Conservation (phyloP, 2,797 vertebrate species). For the Crenuchus spilurus region DNA sequence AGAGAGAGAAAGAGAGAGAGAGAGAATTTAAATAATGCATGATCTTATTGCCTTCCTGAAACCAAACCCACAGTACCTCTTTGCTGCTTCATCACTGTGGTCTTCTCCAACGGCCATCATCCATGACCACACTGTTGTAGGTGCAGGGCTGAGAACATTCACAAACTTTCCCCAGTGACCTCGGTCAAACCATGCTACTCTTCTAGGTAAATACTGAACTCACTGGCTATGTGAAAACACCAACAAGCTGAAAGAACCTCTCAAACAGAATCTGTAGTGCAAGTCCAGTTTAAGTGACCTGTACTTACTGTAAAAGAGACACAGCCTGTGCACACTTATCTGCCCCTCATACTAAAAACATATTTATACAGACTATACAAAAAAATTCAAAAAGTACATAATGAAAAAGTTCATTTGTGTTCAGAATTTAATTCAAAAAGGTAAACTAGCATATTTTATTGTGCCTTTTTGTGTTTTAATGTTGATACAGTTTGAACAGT, state of each 20-base stretch:
- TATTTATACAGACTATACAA: no score
- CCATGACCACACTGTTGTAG: slow-evolving; percentile 58
- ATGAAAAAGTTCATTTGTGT: no score
- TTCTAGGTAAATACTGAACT: slow-evolving; percentile 12
- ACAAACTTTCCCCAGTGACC: slow-evolving; percentile 35
- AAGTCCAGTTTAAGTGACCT: no score
- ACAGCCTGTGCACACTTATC: no score
- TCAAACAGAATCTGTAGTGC: background rate
- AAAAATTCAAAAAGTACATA: no score
- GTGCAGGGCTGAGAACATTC: slow-evolving; percentile 8
- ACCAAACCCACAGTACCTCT: slow-evolving; percentile 47
- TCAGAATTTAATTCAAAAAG: no score
- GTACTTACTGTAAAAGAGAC: no score
- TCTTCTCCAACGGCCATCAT: slow-evolving; percentile 48
- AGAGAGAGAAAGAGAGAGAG: no score
- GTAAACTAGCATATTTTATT: no score
- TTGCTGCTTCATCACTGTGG: slow-evolving; percentile 67
- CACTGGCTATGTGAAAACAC: slow-evolving; percentile 34
- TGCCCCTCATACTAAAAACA: no score
- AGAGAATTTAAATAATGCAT: slow-evolving; percentile 11
- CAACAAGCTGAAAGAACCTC: background rate
- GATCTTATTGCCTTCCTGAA: background rate
- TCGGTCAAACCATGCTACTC: slow-evolving; percentile 47
- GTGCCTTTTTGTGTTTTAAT: no score
- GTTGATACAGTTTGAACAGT: no score